These are phyloP conservation scores for Phrynocephalus vlangalii DNA, from an alignment of 2,797 vertebrate species.

Conservation along the genomic window DNA sequence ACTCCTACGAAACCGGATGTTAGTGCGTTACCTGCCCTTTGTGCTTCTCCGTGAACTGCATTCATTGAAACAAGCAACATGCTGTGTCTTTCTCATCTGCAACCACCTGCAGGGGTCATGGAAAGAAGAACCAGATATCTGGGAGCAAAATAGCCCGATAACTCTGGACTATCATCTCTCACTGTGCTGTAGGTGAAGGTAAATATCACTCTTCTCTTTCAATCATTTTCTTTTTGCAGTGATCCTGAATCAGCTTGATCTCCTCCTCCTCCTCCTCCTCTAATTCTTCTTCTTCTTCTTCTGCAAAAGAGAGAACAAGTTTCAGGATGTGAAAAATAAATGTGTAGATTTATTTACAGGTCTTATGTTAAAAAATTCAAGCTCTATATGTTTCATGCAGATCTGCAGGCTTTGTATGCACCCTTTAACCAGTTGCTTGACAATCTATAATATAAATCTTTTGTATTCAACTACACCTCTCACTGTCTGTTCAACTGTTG, in stretches of 20 bases:
- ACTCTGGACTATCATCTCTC: background rate
- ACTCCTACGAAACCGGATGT: constrained; percentile 20
- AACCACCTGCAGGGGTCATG: background rate
- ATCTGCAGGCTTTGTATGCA: too few relatives aligned
- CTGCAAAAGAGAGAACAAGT: background rate
- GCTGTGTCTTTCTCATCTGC: background rate
- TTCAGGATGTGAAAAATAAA: too few relatives aligned
- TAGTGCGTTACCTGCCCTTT: constrained; percentile 23
- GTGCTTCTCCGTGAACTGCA: background rate
- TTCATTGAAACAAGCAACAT: constrained; percentile 4
- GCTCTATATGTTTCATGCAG: too few relatives aligned
- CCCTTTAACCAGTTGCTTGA: too few relatives aligned
- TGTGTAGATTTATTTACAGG: too few relatives aligned
- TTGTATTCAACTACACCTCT: too few relatives aligned
- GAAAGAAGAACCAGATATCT: constrained; percentile 1
- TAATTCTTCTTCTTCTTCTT: background rate
- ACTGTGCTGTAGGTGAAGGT: constrained; percentile 7
- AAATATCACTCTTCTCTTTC: background rate
- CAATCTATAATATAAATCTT: too few relatives aligned
- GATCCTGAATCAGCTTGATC: background rate
- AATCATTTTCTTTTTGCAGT: background rate
- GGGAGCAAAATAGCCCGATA: background rate
- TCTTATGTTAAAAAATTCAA: too few relatives aligned
- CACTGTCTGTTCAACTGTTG: too few relatives aligned
- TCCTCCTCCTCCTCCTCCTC: too few relatives aligned